Base-by-base conservation (phyloP, 2,113 vertebrate genomes). In the Bungarus multicinctus region DNA sequence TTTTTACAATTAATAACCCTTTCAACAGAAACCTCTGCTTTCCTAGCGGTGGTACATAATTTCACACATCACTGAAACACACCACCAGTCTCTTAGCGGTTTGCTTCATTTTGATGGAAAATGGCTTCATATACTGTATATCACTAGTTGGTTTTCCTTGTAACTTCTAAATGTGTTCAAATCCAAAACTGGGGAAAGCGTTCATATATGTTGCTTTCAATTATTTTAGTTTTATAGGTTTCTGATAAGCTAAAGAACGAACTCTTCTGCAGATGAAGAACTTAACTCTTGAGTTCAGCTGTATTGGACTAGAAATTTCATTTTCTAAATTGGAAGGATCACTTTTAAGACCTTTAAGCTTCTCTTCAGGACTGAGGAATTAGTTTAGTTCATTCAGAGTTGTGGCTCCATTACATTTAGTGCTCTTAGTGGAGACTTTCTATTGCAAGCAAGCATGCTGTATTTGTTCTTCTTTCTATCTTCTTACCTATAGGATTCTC, bases 1-100 rank as follows among this genome's bases (percentile, higher is more conserved):
- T n/a, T 57, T n/a, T 55, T 94, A 90, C 93, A 95, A 96, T 96
- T 97, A 96, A 97, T 94, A 96, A 93, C 20, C 92, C 0, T 3
- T 92, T 94, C 85, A 39, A 90, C 1, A 81, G 91, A 85, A 30
- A 4, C 85, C 1, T 5, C 14, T 27, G 8, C 7, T 81, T 55
- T 25, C 91, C 43, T 85, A 81, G 89, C 23, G n/a, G 39, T n/a
- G 3, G 45, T 64, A 16, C 47, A 30, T 23, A 25, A 57, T 57
- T 57, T 89, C 64, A 57, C 16, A 81, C 55, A 57, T n/a, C 54
- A 90, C 43, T 64, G 85, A 93, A 93, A 93, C 45, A 45, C n/a
- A 45, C 69, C 52, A 60, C 43, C 81, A 87, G 64, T 53, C 30
- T 87, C 58, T 92, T 60, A 81, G 8, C 22, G 3, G 57, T 23